Conservation (phyloP, 2,113 vertebrate genomes). For the Ardeotis arabs region DNA sequence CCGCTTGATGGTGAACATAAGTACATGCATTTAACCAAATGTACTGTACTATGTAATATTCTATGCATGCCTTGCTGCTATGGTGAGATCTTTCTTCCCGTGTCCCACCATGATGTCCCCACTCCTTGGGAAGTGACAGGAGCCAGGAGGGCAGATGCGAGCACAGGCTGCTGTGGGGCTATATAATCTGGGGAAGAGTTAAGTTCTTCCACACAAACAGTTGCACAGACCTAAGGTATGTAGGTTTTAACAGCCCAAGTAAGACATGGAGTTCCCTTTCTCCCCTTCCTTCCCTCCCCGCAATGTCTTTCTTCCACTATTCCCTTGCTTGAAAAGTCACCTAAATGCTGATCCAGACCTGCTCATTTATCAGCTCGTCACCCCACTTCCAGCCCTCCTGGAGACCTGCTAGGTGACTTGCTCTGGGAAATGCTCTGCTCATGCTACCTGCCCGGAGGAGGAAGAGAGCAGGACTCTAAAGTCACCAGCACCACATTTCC, state of each 20-base stretch:
- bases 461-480: neutral
- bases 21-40: neutral
- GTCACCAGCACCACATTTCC: neutral
- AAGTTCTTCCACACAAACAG: neutral
- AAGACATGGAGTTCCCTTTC: neutral
- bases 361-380: neutral
- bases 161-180: neutral
- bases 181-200: neutral
- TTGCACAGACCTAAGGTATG: accelerated
- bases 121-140: neutral
- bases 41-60: neutral
- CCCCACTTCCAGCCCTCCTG: neutral
- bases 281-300: neutral
- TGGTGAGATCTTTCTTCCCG: neutral
- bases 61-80: neutral
- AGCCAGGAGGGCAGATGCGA: neutral
- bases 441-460: neutral
- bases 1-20: neutral
- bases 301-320: neutral
- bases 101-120: neutral
- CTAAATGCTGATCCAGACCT: neutral
- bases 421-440: neutral
- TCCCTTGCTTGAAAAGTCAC: neutral
- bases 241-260: neutral
- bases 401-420: neutral